Evolutionary conservation across 2,888 invertebrate genomes (phyloP).

Genomic region (Acronicta psi): DNA sequence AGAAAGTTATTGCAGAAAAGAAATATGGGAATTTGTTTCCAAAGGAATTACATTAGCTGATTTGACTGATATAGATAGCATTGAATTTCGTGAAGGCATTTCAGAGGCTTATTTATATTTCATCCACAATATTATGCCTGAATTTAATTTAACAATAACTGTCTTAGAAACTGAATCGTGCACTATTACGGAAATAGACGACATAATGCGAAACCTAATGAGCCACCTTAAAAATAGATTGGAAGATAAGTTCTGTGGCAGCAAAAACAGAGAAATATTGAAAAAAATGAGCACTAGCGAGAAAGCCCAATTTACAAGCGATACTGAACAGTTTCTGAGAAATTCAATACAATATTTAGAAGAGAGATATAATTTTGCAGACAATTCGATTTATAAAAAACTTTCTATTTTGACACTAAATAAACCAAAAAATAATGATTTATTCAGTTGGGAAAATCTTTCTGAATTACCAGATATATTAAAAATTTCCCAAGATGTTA

Average conservation of each 20-base stretch:
- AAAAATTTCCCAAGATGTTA: not conserved
- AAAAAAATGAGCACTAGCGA: slow-evolving; percentile 2
- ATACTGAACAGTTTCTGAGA: slow-evolving; percentile 13
- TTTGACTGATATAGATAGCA: slow-evolving; percentile 9
- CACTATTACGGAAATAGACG: slow-evolving; percentile 7
- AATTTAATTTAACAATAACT: slow-evolving; percentile 8
- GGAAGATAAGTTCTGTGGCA: slow-evolving; percentile 8
- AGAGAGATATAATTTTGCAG: slow-evolving; percentile 15
- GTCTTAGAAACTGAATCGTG: slow-evolving; percentile 9
- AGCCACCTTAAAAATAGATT: slow-evolving; percentile 9
- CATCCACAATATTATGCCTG: slow-evolving; percentile 11
- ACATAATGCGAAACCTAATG: slow-evolving; percentile 9
- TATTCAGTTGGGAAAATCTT: slow-evolving; percentile 6
- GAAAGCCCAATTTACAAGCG: slow-evolving; percentile 7
- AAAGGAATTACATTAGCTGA: slow-evolving; percentile 4
- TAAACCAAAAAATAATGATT: slow-evolving; percentile 5
- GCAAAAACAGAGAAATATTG: slow-evolving; percentile 7
- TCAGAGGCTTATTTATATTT: slow-evolving; percentile 24
- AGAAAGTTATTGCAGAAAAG: slow-evolving; percentile 18
- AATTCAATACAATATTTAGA: slow-evolving; percentile 15
- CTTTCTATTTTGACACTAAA: not conserved
- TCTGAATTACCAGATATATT: slow-evolving; percentile 12
- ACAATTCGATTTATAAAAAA: slow-evolving; percentile 11
- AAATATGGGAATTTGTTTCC: slow-evolving; percentile 16
- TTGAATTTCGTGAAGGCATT: slow-evolving; percentile 14